A percentile compares a stretch with the other conserved stretches of the same genome.
phyloP scores from a whole-genome alignment of 2,113 vertebrate species.

The Macrotus californicus region DNA sequence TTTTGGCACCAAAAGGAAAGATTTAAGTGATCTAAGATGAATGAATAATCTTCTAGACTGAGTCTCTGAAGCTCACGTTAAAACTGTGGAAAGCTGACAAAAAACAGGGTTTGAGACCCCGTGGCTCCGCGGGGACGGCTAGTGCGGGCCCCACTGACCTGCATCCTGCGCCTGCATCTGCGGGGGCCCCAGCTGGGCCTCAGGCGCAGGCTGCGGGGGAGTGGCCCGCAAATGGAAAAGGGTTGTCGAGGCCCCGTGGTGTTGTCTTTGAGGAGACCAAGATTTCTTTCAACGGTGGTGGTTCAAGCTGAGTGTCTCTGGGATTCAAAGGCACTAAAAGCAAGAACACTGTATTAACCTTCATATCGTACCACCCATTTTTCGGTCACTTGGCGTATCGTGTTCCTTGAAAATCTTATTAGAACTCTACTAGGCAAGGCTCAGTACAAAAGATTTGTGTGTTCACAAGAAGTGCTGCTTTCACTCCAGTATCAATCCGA shows the following conservation, averaged over 20 bases:
- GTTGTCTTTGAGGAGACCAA: not conserved
- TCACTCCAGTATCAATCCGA: conserved; percentile 22
- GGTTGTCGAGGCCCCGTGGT: not conserved
- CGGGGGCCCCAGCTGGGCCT: not conserved
- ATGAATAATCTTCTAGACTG: not conserved
- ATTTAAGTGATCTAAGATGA: not conserved
- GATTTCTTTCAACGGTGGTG: not conserved
- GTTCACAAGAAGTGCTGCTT: not conserved
- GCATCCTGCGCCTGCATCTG: not conserved
- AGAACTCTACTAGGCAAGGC: not conserved
- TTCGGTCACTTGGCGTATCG: not conserved
- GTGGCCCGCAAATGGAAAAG: not conserved
- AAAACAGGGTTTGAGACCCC: not conserved
- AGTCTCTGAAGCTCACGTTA: not conserved
- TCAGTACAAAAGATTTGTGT: not conserved
- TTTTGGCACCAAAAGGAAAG: not conserved
- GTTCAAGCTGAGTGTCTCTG: not conserved
- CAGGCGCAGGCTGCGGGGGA: not conserved
- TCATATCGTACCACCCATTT: not conserved
- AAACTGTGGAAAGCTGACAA: not conserved
- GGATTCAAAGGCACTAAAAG: not conserved
- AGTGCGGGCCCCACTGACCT: not conserved
- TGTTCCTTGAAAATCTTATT: conserved; percentile 21
- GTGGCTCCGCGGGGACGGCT: not conserved
- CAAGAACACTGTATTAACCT: not conserved